Evolutionary conservation across 1,140 invertebrate species (phyloP).

Genomic region (Antheraea mylitta): DNA sequence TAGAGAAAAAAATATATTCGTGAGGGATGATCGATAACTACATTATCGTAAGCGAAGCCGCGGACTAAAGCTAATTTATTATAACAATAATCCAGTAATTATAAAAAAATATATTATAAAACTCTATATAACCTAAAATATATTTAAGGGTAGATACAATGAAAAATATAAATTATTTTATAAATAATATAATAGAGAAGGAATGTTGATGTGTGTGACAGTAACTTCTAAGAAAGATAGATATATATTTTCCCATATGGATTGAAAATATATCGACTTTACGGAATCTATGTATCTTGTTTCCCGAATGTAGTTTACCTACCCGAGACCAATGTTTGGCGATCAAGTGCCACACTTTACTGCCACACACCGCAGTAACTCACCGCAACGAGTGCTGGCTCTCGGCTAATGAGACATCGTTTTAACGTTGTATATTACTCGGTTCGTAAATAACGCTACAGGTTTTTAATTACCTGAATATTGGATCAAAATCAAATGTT

Average conservation of each 20-base stretch:
- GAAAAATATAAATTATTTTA: too few relatives aligned
- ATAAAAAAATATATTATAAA: too few relatives aligned
- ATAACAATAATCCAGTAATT: too few relatives aligned
- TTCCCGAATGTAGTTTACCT: not conserved
- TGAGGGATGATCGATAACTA: too few relatives aligned
- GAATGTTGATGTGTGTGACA: too few relatives aligned
- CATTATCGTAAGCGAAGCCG: too few relatives aligned
- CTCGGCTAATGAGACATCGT: slow-evolving; percentile 63
- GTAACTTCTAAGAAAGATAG: too few relatives aligned
- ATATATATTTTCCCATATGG: not conserved
- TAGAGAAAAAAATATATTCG: too few relatives aligned
- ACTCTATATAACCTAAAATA: too few relatives aligned
- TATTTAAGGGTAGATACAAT: too few relatives aligned
- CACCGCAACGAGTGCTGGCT: slow-evolving; percentile 57
- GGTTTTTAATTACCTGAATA: not conserved
- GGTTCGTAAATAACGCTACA: slow-evolving; percentile 32
- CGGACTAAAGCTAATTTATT: too few relatives aligned
- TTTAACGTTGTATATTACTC: slow-evolving; percentile 54
- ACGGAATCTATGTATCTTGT: not conserved
- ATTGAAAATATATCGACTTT: not conserved
- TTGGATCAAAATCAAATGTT: not conserved
- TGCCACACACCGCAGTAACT: slow-evolving; percentile 54
- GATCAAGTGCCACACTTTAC: slow-evolving; percentile 65
- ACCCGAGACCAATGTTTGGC: slow-evolving; percentile 45
- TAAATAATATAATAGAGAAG: too few relatives aligned